Conservation (phyloP, 53 echinoderm and acorn worm genomes). For the Zoroaster sp. region DNA sequence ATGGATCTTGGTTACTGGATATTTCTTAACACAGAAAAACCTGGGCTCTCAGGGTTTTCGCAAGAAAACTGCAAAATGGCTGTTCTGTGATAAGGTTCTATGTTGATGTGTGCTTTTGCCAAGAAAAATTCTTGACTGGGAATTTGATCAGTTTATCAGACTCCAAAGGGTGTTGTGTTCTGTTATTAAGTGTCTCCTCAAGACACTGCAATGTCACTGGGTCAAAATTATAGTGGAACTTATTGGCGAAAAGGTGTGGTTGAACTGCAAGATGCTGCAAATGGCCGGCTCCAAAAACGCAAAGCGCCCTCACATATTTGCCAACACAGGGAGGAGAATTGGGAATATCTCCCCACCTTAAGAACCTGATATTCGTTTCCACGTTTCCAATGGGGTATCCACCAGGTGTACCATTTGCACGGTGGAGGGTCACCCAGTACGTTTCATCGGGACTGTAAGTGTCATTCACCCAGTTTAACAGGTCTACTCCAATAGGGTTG, state of each 20-base stretch:
- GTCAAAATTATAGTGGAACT: conserved; percentile 67
- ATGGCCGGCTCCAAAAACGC: conserved; percentile 57
- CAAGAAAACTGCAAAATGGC: no score
- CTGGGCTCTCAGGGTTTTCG: no score
- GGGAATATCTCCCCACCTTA: background rate
- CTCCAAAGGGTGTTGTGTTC: conserved; percentile 14
- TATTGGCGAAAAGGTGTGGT: conserved; percentile 71
- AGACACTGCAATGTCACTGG: conserved; percentile 68
- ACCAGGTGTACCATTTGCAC: conserved; percentile 56
- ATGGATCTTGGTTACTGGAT: no score
- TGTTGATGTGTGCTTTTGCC: background rate
- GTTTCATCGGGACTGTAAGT: conserved; percentile 64
- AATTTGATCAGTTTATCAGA: background rate
- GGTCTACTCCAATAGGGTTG: conserved; percentile 6
- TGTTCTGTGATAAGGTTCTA: no score
- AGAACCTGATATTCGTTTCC: background rate
- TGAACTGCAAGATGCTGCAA: conserved; percentile 36
- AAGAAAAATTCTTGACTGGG: background rate
- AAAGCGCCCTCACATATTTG: conserved; percentile 61
- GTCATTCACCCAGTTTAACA: conserved; percentile 57
- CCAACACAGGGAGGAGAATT: conserved; percentile 37
- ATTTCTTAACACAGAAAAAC: no score
- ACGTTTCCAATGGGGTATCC: background rate
- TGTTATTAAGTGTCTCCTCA: conserved; percentile 43
- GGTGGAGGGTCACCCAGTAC: conserved; percentile 67